phyloP scores from a whole-genome alignment of 2,113 vertebrate species.

The human (Homo sapiens) region DNA sequence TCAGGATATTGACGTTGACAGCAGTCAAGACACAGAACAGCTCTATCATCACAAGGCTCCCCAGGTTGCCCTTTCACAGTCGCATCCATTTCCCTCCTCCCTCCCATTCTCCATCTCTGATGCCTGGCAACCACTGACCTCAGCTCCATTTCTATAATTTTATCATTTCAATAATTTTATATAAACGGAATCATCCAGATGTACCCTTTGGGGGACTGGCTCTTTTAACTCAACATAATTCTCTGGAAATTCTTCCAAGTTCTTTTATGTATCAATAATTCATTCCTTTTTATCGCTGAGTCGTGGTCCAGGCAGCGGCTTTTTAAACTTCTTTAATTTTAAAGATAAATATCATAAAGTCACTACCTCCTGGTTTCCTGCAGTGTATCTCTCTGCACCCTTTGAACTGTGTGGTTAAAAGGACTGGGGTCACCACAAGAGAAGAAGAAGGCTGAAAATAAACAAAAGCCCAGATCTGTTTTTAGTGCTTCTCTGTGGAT shows the following conservation, averaged over 20 bases:
- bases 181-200: slow-evolving; percentile 14
- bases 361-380: slow-evolving; percentile 39
- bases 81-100: neutral
- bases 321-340: slow-evolving; percentile 39
- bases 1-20: neutral
- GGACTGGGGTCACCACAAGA: neutral
- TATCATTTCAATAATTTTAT: neutral
- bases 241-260: slow-evolving; percentile 19
- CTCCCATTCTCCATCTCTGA: neutral
- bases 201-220: neutral
- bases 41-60: neutral
- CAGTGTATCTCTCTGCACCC: neutral
- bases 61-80: rapidly evolving
- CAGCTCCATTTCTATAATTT: neutral
- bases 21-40: neutral
- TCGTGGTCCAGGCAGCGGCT: neutral
- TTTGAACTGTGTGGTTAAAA: slow-evolving; percentile 32
- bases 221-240: slow-evolving; percentile 32
- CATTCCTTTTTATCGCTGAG: slow-evolving; percentile 6
- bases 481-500: neutral
- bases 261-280: slow-evolving; percentile 10
- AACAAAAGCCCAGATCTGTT: neutral
- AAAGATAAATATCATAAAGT: neutral
- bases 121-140: neutral
- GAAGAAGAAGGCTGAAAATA: neutral